These are phyloP conservation scores for Alsophila aescularia DNA, from an alignment of 2,888 invertebrate genomes.

Conservation along the genomic window DNA sequence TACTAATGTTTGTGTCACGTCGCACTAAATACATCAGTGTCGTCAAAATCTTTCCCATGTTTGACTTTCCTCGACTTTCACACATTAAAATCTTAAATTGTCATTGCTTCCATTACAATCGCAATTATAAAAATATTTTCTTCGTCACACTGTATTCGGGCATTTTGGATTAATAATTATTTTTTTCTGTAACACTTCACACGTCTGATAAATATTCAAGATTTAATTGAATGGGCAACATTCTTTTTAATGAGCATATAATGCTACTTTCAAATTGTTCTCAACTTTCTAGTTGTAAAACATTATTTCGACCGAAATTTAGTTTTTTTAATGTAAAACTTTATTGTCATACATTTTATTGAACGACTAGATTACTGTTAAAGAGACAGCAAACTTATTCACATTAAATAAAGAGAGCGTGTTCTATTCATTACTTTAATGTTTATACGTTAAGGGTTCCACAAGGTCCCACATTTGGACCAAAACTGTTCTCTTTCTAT, in stretches of 20 bases:
- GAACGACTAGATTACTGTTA: conserved; percentile 9
- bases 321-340: conserved; percentile 23
- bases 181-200: conserved; percentile 51
- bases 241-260: conserved; percentile 51
- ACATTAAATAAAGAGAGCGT: conserved; percentile 10
- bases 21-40: conserved; percentile 2
- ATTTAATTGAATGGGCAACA: conserved; percentile 59
- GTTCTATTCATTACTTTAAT: conserved; percentile 6
- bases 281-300: conserved; percentile 73
- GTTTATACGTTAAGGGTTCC: conserved; percentile 7
- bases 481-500: neutral
- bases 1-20: neutral
- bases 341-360: conserved; percentile 17
- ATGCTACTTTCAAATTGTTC: conserved; percentile 54
- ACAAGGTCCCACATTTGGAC: conserved; percentile 2
- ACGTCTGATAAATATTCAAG: conserved; percentile 52
- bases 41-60: conserved; percentile 7
- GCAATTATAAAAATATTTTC: conserved; percentile 49
- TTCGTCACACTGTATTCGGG: conserved; percentile 38
- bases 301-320: conserved; percentile 28
- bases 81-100: conserved; percentile 14
- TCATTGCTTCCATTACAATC: conserved; percentile 25
- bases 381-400: neutral
- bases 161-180: conserved; percentile 16
- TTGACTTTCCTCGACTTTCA: conserved; percentile 14